Percentiles rank a stretch among this genome's conserved stretches.
These are phyloP conservation scores for Trinectes maculatus DNA, from an alignment of 2,113 vertebrate species.

Conservation along the genomic window DNA sequence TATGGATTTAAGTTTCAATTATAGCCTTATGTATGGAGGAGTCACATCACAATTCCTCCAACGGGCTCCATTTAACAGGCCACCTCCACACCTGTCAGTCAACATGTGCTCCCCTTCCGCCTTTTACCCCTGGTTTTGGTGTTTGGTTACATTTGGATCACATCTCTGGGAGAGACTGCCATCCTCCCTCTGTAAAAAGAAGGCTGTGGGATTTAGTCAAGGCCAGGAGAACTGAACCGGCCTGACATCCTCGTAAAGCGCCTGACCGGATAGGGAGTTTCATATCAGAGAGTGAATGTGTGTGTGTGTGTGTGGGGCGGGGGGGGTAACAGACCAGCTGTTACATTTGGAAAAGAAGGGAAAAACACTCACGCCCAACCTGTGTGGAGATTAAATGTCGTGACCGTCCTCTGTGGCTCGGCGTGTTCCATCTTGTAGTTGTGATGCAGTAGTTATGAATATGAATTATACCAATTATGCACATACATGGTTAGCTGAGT, in stretches of 20 bases:
- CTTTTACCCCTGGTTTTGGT: conserved; percentile 70
- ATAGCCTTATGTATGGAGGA: conserved; percentile 37
- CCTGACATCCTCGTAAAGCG: conserved; percentile 78
- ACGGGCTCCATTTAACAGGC: conserved; percentile 50
- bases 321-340: conserved; percentile 70
- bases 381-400: conserved; percentile 74
- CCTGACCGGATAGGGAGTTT: conserved; percentile 75
- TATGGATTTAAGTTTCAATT: conserved; percentile 51
- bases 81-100: conserved; percentile 78
- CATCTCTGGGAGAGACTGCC: conserved; percentile 43
- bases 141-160: conserved; percentile 76
- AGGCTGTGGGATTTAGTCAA: conserved; percentile 65
- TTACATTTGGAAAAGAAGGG: conserved; percentile 46
- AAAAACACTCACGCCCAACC: conserved; percentile 23
- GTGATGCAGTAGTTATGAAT: too few species aligned
- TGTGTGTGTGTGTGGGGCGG: neutral
- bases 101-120: conserved; percentile 69
- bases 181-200: conserved; percentile 58
- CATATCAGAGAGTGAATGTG: conserved; percentile 66
- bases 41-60: conserved; percentile 32
- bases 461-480: too few species aligned
- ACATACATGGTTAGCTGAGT: too few species aligned
- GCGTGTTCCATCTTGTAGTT: neutral
- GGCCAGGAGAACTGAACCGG: conserved; percentile 65
- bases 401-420: conserved; percentile 41